Conservation (phyloP, 2,113 vertebrate species). For the Trachemys scripta region DNA sequence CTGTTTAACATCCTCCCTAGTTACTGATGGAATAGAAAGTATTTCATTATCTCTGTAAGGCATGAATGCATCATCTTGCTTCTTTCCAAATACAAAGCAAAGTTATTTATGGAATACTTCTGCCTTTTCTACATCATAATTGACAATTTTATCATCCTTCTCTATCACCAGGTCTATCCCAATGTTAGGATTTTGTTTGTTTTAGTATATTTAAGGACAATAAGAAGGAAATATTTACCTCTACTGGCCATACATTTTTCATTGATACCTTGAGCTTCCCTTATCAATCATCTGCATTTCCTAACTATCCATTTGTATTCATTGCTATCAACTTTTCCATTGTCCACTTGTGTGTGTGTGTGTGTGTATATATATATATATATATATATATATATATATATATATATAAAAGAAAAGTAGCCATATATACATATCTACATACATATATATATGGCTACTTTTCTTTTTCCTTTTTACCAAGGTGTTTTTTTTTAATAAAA, state of each 20-base stretch:
- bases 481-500: too few species aligned
- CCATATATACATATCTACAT: too few species aligned
- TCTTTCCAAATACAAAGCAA: background rate
- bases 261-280: background rate
- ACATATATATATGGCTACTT: too few species aligned
- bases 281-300: background rate
- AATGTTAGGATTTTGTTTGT: background rate
- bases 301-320: background rate
- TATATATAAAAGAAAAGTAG: too few species aligned
- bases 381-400: background rate
- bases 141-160: background rate
- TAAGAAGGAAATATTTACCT: background rate
- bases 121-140: background rate
- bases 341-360: background rate
- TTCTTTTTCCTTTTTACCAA: too few species aligned
- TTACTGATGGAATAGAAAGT: background rate
- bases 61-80: background rate
- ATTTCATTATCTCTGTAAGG: background rate
- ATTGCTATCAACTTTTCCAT: background rate
- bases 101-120: background rate
- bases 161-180: background rate
- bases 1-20: background rate
- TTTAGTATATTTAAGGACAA: background rate
- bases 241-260: background rate
- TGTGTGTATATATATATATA: background rate